These are phyloP conservation scores for Leptosomus discolor DNA, from an alignment of 2,113 vertebrate species.

Conservation along the genomic window DNA sequence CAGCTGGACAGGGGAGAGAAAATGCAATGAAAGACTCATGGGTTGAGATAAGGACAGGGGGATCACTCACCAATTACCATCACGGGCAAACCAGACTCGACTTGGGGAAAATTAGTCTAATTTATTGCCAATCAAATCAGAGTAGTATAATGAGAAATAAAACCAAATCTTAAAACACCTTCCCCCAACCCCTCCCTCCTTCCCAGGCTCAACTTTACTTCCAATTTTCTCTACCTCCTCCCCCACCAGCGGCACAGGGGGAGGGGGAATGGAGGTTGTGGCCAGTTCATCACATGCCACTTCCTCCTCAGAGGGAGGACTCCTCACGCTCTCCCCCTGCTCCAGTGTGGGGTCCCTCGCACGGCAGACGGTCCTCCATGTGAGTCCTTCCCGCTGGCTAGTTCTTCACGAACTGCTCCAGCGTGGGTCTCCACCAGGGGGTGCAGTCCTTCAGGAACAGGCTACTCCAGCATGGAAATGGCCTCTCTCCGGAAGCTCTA, in stretches of 20 bases:
- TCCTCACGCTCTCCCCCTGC: neutral
- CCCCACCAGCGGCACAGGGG: no score
- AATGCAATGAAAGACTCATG: neutral
- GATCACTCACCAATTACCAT: neutral
- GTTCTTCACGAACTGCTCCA: neutral
- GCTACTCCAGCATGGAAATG: neutral
- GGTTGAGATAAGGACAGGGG: fast-evolving
- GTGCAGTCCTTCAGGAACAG: neutral
- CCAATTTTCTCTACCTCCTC: neutral
- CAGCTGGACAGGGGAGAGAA: neutral
- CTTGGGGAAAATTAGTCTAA: neutral
- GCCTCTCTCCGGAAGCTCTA: neutral
- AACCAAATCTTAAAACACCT: neutral
- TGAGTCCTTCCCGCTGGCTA: no score
- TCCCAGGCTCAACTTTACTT: neutral
- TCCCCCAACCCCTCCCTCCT: neutral
- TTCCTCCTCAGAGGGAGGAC: neutral
- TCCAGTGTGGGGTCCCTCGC: neutral
- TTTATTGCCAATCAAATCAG: neutral
- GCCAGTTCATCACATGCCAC: neutral
- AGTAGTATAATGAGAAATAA: neutral
- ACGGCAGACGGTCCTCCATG: neutral
- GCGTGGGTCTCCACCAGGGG: neutral
- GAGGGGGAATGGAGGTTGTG: neutral
- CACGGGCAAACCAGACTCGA: fast-evolving